Evolutionary conservation across 1,140 invertebrate genomes (phyloP).

Genomic region (Drosophila biarmipes): DNA sequence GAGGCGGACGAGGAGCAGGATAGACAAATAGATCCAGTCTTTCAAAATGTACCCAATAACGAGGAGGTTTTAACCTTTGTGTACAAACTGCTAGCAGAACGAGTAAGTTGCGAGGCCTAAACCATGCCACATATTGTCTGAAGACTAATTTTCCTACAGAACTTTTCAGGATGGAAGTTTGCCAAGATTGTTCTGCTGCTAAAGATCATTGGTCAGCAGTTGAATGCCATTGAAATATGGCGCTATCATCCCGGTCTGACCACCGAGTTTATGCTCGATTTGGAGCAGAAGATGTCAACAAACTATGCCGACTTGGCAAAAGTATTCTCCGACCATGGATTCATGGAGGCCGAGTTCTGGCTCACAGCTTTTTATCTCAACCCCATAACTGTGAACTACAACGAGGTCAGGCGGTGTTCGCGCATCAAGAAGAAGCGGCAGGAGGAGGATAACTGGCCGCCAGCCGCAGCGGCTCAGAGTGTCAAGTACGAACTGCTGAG

Average conservation of each 20-base stretch:
- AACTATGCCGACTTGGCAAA: conserved; percentile 73
- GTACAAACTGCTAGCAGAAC: conserved; percentile 62
- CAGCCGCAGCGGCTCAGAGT: conserved; percentile 3
- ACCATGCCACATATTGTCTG: background rate
- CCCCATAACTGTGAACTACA: conserved; percentile 59
- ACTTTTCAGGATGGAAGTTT: conserved; percentile 78
- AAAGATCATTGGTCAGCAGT: conserved; percentile 74
- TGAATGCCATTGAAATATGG: conserved; percentile 81
- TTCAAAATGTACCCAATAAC: conserved; percentile 79
- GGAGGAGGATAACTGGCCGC: conserved; percentile 25
- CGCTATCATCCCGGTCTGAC: conserved; percentile 79
- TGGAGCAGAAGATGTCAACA: conserved; percentile 66
- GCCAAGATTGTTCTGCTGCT: conserved; percentile 72
- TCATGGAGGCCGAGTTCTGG: conserved; percentile 82
- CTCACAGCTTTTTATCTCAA: conserved; percentile 77
- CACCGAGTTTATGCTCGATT: conserved; percentile 71
- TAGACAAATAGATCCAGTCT: conserved; percentile 72
- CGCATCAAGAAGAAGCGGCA: conserved; percentile 61
- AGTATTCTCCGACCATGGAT: conserved; percentile 67
- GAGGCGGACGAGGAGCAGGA: conserved; percentile 63
- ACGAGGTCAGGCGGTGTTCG: conserved; percentile 68
- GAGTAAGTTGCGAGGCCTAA: conserved; percentile 31
- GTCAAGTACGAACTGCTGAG: conserved; percentile 74
- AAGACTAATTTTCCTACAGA: conserved; percentile 29
- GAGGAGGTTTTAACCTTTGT: conserved; percentile 68